Base-by-base conservation (phyloP, 1,140 invertebrate genomes). In the honey bee (Apis mellifera) region DNA sequence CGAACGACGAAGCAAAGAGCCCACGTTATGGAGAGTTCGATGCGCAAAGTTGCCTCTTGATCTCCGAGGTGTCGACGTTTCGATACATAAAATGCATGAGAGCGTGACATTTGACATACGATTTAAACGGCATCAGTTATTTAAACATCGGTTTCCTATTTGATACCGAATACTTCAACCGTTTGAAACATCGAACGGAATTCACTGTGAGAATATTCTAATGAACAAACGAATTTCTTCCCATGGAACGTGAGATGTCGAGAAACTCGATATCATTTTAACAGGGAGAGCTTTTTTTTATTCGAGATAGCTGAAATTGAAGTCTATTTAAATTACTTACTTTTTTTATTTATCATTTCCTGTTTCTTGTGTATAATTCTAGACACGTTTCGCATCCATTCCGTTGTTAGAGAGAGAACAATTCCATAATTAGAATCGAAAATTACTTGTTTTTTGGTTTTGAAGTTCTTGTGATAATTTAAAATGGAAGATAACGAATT, bases 51-150 rank as follows among this genome's bases (percentile, higher is more conserved):
- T 42, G 59, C 55, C 64, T 66, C 54, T 87, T 60, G 68, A 75
- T 82, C 64, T 48, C 26, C 59, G 62, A 15, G 19, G 26, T 21
- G 17, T 12, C 12, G 52, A 54, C 23, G 32, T 13, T 17, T 78
- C 70, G 76, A 75, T 72, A 84, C 76, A 84, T 85, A 84, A 90
- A 89, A 89, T 79, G 84, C 89, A 78, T 78, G 76, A 82, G 76
- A 83, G 72, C 82, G 75, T 84, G 88, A 86, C 89, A 86, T 85
- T 86, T 89, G 90, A 89, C 84, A 83, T n/a, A 1, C 23, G 15
- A 9, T n/a, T 23, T 26, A 23, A 3, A 15, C 5, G 21, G 23
- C 23, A 50, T 17, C 73, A 17, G 57, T 71, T 75, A 65, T 76
- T 71, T 69, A 76, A 64, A 65, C 59, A 59, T 32, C 55, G 50